Percentiles rank a stretch among this genome's conserved stretches.
These are phyloP conservation scores for Hydractinia symbiolongicarpus DNA, from an alignment of 30 jellyfish, hydroid and myxozoan species.

Conservation along the genomic window DNA sequence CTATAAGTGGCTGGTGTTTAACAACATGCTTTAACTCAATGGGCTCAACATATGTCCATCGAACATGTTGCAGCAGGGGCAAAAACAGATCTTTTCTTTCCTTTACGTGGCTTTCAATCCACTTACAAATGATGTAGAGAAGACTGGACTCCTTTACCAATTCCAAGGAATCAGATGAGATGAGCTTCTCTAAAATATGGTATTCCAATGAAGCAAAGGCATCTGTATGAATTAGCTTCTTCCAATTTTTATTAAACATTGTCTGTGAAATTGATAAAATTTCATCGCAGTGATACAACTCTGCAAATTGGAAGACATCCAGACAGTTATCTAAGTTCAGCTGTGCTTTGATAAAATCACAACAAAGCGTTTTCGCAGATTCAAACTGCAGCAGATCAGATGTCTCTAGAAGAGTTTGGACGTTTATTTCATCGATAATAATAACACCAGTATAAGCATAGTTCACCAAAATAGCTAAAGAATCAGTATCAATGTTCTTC, in stretches of 20 bases:
- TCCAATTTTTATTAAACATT: constrained; percentile 44
- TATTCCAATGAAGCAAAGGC: constrained; percentile 29
- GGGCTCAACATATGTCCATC: constrained; percentile 57
- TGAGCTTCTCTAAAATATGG: constrained; percentile 16
- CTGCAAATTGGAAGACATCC: constrained; percentile 65
- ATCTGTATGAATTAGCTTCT: constrained; percentile 25
- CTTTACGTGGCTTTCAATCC: constrained; percentile 43
- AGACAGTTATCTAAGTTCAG: constrained; percentile 56
- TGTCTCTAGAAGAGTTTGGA: constrained; percentile 58
- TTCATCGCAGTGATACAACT: constrained; percentile 25
- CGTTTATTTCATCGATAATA: constrained; percentile 41
- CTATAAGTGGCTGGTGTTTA: constrained; percentile 10
- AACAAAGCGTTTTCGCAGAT: constrained; percentile 45
- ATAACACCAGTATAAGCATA: constrained; percentile 72
- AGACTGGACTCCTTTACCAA: constrained; percentile 45
- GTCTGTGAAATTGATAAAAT: constrained; percentile 23
- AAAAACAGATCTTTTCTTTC: constrained; percentile 15
- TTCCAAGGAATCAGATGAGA: constrained; percentile 38
- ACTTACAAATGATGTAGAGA: constrained; percentile 20
- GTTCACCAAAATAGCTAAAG: constrained; percentile 41
- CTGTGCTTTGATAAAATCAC: constrained; percentile 45
- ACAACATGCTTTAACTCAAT: constrained; percentile 23
- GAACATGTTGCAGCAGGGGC: constrained; percentile 32
- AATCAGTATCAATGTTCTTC: constrained; percentile 46
- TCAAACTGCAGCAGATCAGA: constrained; percentile 79